phyloP scores from a whole-genome alignment of 1,140 invertebrate genomes.

The Drosophila serrata region DNA sequence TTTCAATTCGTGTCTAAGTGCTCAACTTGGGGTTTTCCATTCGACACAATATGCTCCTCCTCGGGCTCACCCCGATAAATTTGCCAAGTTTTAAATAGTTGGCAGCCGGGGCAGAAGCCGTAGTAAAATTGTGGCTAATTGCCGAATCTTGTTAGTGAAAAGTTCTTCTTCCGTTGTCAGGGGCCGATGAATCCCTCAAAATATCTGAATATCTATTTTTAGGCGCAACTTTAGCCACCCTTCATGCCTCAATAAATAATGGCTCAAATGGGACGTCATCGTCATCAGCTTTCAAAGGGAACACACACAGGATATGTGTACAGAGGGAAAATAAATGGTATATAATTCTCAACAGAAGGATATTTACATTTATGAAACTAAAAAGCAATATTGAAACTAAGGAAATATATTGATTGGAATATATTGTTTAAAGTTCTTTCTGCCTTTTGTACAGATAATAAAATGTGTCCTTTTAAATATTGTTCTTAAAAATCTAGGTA shows the following conservation, averaged over 20 bases:
- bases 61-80: slow-evolving; percentile 1
- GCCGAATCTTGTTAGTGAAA: slow-evolving; percentile 1
- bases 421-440: background rate
- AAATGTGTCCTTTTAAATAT: background rate
- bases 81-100: slow-evolving; percentile 37
- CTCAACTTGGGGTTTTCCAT: slow-evolving; percentile 52
- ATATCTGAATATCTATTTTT: slow-evolving; percentile 38
- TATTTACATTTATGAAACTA: background rate
- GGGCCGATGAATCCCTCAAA: slow-evolving; percentile 15
- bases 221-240: background rate
- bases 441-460: background rate
- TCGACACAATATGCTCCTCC: slow-evolving; percentile 49
- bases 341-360: background rate
- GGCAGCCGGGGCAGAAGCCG: background rate
- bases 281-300: slow-evolving; percentile 1
- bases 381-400: background rate
- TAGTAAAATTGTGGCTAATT: slow-evolving; percentile 25
- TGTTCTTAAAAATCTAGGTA: background rate
- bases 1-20: slow-evolving; percentile 80
- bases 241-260: slow-evolving; percentile 12
- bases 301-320: slow-evolving; percentile 4
- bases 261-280: slow-evolving; percentile 9
- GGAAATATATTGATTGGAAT: background rate
- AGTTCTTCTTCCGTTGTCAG: background rate
- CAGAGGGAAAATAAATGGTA: slow-evolving; percentile 3